phyloP scores from a whole-genome alignment of 1,140 invertebrate species.

The Brachionus plicatilis region DNA sequence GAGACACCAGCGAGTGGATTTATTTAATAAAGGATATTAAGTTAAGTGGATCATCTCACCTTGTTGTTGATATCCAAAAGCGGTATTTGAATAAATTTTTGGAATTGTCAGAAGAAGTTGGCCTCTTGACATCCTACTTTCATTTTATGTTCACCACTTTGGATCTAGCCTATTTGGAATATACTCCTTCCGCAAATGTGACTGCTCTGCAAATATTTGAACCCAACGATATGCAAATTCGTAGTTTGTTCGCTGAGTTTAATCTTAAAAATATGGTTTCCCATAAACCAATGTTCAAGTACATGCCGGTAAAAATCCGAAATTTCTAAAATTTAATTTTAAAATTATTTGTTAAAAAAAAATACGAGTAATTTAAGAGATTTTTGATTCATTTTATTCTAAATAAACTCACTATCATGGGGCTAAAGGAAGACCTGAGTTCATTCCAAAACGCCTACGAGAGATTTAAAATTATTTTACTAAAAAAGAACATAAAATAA shows the following conservation, averaged over 20 bases:
- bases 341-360: too few species aligned
- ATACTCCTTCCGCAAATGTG: conserved; percentile 25
- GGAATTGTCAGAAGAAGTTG: conserved; percentile 10
- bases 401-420: too few species aligned
- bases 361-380: too few species aligned
- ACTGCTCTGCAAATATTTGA: conserved; percentile 20
- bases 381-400: too few species aligned
- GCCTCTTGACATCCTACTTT: conserved; percentile 35
- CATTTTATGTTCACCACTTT: conserved; percentile 39
- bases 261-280: conserved; percentile 40
- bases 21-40: conserved; percentile 36
- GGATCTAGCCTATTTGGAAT: not conserved
- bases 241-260: conserved; percentile 25
- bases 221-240: conserved; percentile 5
- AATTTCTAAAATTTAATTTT: not conserved
- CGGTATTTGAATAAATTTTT: conserved; percentile 14
- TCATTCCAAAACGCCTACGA: too few species aligned
- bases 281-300: conserved; percentile 34
- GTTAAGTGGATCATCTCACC: conserved; percentile 31
- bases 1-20: conserved; percentile 11
- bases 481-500: too few species aligned
- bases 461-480: too few species aligned
- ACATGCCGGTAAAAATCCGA: conserved; percentile 15
- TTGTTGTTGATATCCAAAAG: conserved; percentile 14
- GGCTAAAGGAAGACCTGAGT: too few species aligned